Base-by-base conservation (phyloP, 2,113 vertebrate genomes). In the Neogobius melanostomus region DNA sequence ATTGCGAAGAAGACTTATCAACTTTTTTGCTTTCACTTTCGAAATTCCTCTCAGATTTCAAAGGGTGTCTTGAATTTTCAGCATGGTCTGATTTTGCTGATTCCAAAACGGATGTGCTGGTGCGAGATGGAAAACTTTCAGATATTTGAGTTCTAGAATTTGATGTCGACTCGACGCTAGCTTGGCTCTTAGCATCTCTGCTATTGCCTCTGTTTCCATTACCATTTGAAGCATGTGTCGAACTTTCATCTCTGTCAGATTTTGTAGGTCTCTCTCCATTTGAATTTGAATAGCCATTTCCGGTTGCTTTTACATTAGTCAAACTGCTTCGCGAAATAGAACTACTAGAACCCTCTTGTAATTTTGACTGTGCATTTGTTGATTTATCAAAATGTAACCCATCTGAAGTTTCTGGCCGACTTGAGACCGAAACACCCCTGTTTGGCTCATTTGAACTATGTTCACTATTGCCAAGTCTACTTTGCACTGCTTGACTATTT, bases 21-120 rank as follows among this genome's bases (percentile, higher is more conserved):
- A n/a, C 46, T 44, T 15, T 17, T 36, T 28, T 87, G 77, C 61
- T 71, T 49, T 76, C n/a, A 76, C 76, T 71, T 85, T 73, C 65
- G 56, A 52, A 21, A 56, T 74, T 80, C 69, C 60, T 71, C 0
- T 11, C 52, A 11, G 74, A 45, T 64, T 16, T 54, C 16, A 54
- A 17, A 54, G 17, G n/a, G 7, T 7, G 15, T 14, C 16, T 52
- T 64, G 69, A 76, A 60, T 50, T 80, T 53, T 74, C 64, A 70
- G 43, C 67, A 21, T 77, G 68, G 6, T 68, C 66, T 70, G 71
- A 70, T 48, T 47, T 69, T 70, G 65, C 45, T 61, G 81, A 53
- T 12, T 89, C 81, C 11, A 65, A 62, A 72, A 83, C 28, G 4
- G 28, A 36, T 36, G 28, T 36, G 28, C 28, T 36, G 28, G 49